A percentile compares a stretch with the other conserved stretches of the same genome.
Evolutionary conservation across 2,888 invertebrate species (phyloP).

Genomic region (Notodonta ziczac): DNA sequence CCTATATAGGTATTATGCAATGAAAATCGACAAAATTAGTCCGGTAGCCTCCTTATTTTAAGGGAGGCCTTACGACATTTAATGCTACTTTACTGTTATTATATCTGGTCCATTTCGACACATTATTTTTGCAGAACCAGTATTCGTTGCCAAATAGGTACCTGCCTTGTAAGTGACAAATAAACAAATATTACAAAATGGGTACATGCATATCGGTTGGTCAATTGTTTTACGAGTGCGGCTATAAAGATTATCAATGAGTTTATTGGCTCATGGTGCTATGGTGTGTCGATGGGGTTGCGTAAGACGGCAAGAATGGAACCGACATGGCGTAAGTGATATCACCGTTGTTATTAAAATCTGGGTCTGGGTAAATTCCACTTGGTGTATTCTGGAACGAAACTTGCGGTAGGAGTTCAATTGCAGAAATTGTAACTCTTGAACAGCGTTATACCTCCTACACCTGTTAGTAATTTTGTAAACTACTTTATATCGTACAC

Average conservation of each 20-base stretch:
- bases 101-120: not conserved
- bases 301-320: not conserved
- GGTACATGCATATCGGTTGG: not conserved
- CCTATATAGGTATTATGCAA: no score
- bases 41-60: no score
- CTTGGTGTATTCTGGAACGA: not conserved
- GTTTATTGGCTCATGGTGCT: not conserved
- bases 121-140: not conserved
- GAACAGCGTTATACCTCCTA: no score
- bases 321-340: not conserved
- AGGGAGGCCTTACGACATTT: no score
- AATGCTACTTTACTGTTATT: no score
- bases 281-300: not conserved
- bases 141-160: not conserved
- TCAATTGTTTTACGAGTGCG: constrained; percentile 7
- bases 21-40: no score
- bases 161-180: not conserved
- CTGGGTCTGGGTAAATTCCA: not conserved
- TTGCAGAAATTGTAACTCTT: no score
- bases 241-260: constrained; percentile 2
- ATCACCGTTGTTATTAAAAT: not conserved
- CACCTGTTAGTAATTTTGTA: no score
- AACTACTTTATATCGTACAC: no score
- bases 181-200: constrained; percentile 2
- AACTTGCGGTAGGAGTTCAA: no score